phyloP scores from a whole-genome alignment of 2,888 invertebrate genomes.

The Phorcus lineatus region DNA sequence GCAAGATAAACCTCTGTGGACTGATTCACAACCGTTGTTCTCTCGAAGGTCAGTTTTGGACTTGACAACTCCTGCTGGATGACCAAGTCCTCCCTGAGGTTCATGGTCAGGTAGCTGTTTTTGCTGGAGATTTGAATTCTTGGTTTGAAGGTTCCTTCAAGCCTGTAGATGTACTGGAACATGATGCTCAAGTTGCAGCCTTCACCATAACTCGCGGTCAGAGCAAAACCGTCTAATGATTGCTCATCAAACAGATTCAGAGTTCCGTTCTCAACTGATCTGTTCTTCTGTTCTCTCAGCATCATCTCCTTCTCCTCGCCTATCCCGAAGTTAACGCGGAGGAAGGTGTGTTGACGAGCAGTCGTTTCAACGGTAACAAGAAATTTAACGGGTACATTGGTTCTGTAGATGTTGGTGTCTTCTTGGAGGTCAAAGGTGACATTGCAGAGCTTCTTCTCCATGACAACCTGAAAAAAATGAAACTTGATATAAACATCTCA shows the following conservation, averaged over 20 bases:
- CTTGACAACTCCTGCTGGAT: slow-evolving; percentile 42
- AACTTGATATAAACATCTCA: neutral
- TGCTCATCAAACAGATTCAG: neutral
- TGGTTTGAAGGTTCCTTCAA: slow-evolving; percentile 52
- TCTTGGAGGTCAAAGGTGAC: slow-evolving; percentile 43
- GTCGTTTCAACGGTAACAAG: slow-evolving; percentile 56
- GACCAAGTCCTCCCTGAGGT: slow-evolving; percentile 25
- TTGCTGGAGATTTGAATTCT: slow-evolving; percentile 42
- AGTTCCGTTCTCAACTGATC: neutral
- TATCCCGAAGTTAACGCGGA: slow-evolving; percentile 59
- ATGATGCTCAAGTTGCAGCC: slow-evolving; percentile 57
- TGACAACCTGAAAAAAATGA: slow-evolving; percentile 43
- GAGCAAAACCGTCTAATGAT: slow-evolving; percentile 5
- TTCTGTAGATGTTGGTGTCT: slow-evolving; percentile 32
- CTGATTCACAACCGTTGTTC: slow-evolving; percentile 29
- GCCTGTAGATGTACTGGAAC: slow-evolving; percentile 52
- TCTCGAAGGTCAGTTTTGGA: slow-evolving; percentile 33
- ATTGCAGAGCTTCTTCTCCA: slow-evolving; percentile 41
- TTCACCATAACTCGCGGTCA: slow-evolving; percentile 61
- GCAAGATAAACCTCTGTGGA: slow-evolving; percentile 32
- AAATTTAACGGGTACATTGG: slow-evolving; percentile 45
- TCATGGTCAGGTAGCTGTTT: slow-evolving; percentile 27
- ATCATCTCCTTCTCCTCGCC: slow-evolving; percentile 46
- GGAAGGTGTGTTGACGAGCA: slow-evolving; percentile 50
- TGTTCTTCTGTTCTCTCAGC: slow-evolving; percentile 44